Base-by-base conservation (phyloP, 2,888 invertebrate genomes). In the Tridacna gigas region DNA sequence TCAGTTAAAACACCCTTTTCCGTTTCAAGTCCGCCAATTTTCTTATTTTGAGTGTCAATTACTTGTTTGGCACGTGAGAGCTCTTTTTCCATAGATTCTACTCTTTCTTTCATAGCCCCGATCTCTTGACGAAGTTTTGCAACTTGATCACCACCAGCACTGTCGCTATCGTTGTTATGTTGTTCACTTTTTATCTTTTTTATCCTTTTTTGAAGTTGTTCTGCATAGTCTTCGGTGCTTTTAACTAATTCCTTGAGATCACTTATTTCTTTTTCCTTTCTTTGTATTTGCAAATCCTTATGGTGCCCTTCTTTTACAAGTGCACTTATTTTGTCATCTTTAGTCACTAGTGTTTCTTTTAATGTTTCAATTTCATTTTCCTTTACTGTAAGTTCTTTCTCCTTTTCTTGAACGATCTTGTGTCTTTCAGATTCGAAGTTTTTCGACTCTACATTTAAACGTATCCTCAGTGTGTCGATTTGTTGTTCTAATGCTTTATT, bases 161-260 rank as follows among this genome's bases (percentile, higher is more conserved):
- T 88, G 12, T 82, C 75, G 18, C 79, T 76, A 61, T 89, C 91
- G 9, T 88, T 83, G 45, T 91, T 86, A 63, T 86, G 82, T 74
- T 89, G 89, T 65, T 91, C 90, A 51, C 83, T 84, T 63, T 84
- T 87, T 18, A 91, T 84, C 78, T 84, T 86, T 20, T 84, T 84
- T 1, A 91, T 89, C 81, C 89, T 86, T 74, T 83, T 90, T 26
- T 90, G 83, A 28, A 92, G 87, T 66, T 90, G 86, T 48, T 89
- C 84, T 66, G 91, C 91, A 74, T 90, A 91, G 20, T 88, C 89
- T 81, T 91, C 90, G 0, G 91, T 91, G 82, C 91, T 88, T 73
- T 88, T 83, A 12, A 92, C 90, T 47, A 91, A 80, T 37, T 85
- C 83, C 86, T 89, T 91, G 22, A 92, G 82, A 74, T 90, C 88